Evolutionary conservation across 92 coral and sea anemone genomes (phyloP).

Genomic region (Siderastrea radians): DNA sequence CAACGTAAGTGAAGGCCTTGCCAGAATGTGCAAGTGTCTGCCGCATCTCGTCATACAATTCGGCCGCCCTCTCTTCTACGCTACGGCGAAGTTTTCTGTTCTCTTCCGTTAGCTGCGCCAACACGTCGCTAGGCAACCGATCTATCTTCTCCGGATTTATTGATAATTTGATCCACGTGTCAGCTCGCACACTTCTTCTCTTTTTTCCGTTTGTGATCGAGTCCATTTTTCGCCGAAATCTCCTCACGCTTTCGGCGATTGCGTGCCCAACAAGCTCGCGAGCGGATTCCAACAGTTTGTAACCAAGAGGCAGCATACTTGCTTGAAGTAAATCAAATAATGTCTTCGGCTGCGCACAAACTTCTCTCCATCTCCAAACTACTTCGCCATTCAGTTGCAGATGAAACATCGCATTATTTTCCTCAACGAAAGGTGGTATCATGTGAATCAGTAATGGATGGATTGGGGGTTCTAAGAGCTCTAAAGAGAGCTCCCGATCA

Average conservation of each 20-base stretch:
- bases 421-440: slow-evolving; percentile 9
- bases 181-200: background rate
- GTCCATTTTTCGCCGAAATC: background rate
- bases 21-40: too few species aligned
- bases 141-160: slow-evolving; percentile 15
- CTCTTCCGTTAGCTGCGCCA: background rate
- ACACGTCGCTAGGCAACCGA: background rate
- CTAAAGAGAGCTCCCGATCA: slow-evolving; percentile 61
- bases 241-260: slow-evolving; percentile 3
- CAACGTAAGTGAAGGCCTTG: too few species aligned
- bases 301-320: background rate
- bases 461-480: slow-evolving; percentile 56
- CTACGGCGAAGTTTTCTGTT: background rate
- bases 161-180: background rate
- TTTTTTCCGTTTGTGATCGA: background rate
- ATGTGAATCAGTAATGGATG: slow-evolving; percentile 29
- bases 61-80: slow-evolving; percentile 4
- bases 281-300: background rate
- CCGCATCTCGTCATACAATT: background rate
- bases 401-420: background rate
- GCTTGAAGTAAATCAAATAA: background rate
- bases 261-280: slow-evolving; percentile 1
- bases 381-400: slow-evolving; percentile 2
- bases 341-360: background rate
- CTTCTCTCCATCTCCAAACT: slow-evolving; percentile 5